Evolutionary conservation across 1,140 invertebrate genomes (phyloP).

Genomic region (Drosophila kepulauana): DNA sequence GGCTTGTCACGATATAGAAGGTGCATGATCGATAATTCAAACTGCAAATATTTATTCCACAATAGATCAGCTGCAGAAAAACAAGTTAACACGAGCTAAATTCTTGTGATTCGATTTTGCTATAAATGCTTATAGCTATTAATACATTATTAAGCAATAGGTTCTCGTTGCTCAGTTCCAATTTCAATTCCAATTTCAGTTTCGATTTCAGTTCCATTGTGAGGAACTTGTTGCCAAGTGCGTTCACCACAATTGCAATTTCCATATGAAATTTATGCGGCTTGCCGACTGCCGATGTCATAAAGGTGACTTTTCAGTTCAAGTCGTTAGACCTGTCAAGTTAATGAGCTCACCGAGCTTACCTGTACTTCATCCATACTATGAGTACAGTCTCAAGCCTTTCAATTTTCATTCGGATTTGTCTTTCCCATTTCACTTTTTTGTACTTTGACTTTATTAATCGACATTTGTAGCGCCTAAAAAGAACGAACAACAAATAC

Average conservation of each 20-base stretch:
- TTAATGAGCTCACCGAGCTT: slow-evolving; percentile 12
- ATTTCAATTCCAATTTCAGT: slow-evolving; percentile 2
- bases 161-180: background rate
- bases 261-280: slow-evolving; percentile 71
- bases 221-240: slow-evolving; percentile 57
- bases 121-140: background rate
- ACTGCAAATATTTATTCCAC: background rate
- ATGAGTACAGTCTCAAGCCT: slow-evolving; percentile 25
- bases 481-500: background rate
- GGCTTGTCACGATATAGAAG: background rate
- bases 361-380: background rate
- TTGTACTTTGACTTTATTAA: slow-evolving; percentile 66
- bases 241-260: slow-evolving; percentile 50
- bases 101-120: background rate
- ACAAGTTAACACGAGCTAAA: background rate
- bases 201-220: slow-evolving; percentile 8
- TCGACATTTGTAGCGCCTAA: slow-evolving; percentile 23
- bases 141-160: background rate
- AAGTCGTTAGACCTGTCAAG: background rate
- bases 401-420: slow-evolving; percentile 5
- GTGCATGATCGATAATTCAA: background rate
- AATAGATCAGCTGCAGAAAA: slow-evolving; percentile 1
- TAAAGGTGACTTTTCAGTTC: slow-evolving; percentile 29
- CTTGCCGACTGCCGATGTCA: slow-evolving; percentile 22
- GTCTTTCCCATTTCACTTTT: slow-evolving; percentile 32